phyloP scores from a whole-genome alignment of 2,113 vertebrate species.

The Irena cyanogastra region DNA sequence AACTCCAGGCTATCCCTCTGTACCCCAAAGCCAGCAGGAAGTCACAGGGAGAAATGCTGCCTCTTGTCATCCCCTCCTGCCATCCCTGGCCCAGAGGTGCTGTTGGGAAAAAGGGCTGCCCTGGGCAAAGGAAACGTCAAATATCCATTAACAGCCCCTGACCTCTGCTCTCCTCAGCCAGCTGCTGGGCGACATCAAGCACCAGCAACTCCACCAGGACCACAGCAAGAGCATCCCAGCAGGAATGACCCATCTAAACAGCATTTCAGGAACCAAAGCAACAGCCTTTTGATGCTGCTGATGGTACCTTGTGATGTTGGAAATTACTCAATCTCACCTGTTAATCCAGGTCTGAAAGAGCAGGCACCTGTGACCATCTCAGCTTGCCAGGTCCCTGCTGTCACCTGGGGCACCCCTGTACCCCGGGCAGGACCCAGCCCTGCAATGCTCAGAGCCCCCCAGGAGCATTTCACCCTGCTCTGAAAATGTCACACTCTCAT shows the following conservation, averaged over 20 bases:
- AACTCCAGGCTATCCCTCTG: background rate
- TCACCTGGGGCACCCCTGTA: rapidly evolving
- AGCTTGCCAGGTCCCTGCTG: rapidly evolving
- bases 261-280: background rate
- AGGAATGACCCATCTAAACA: background rate
- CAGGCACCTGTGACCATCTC: rapidly evolving
- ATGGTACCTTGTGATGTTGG: background rate
- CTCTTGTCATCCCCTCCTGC: background rate
- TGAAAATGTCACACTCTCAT: background rate
- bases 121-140: background rate
- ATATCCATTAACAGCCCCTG: rapidly evolving
- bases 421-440: background rate
- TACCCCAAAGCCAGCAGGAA: background rate
- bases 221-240: background rate
- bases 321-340: background rate
- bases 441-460: background rate
- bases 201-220: background rate
- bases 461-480: background rate
- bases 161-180: background rate
- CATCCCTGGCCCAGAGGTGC: background rate
- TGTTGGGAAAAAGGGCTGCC: background rate
- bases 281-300: background rate
- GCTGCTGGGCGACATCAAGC: background rate
- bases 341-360: background rate
- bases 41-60: background rate